Evolutionary conservation across 2,888 invertebrate species (phyloP).

Genomic region (Bembecia ichneumoniformis): DNA sequence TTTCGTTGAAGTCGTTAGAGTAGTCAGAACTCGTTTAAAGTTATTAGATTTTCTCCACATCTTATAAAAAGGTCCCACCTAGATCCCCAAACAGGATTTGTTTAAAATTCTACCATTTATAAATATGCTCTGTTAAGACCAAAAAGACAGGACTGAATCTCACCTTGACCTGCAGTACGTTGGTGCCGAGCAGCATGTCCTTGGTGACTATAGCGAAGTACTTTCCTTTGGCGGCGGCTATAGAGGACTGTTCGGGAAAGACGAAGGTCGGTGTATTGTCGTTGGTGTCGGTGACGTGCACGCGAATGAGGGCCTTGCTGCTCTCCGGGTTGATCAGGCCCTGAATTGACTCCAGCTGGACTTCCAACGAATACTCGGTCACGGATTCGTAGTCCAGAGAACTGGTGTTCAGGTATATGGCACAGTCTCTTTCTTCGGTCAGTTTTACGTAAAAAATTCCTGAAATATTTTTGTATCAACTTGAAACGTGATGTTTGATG

Average conservation of each 20-base stretch:
- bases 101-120: no score
- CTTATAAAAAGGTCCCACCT: no score
- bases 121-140: no score
- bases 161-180: conserved; percentile 84
- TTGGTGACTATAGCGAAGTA: conserved; percentile 86
- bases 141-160: conserved; percentile 2
- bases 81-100: no score
- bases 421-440: conserved; percentile 87
- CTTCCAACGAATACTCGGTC: conserved; percentile 80
- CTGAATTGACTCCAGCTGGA: conserved; percentile 84
- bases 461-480: conserved; percentile 28
- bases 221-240: conserved; percentile 74
- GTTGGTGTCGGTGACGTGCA: conserved; percentile 89
- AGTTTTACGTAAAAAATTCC: conserved; percentile 81
- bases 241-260: conserved; percentile 74
- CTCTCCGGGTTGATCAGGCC: conserved; percentile 85
- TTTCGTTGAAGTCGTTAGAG: no score
- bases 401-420: conserved; percentile 78
- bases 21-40: no score
- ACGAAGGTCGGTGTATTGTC: conserved; percentile 90
- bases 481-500: no score
- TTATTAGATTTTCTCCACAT: no score
- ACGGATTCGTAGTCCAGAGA: conserved; percentile 85
- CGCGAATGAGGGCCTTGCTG: conserved; percentile 81
- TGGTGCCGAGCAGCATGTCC: conserved; percentile 80